Evolutionary conservation across 2,888 invertebrate species (phyloP).

Genomic region (Tinea pellionella): DNA sequence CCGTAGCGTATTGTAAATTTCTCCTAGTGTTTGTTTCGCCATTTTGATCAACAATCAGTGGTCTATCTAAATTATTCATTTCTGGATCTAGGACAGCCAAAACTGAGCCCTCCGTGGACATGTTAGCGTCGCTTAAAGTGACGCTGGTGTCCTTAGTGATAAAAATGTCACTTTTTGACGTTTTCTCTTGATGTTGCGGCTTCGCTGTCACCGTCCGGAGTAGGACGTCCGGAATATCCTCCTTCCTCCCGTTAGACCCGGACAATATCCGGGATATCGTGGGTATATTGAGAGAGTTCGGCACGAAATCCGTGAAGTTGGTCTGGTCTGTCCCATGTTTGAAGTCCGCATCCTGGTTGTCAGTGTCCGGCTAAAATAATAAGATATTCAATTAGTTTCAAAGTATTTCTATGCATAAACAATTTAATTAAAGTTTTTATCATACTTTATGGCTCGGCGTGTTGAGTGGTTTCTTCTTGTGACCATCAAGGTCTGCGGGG

Average conservation of each 20-base stretch:
- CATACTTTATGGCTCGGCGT: constrained; percentile 77
- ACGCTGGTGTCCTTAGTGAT: constrained; percentile 56
- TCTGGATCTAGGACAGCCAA: constrained; percentile 61
- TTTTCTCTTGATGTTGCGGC: constrained; percentile 57
- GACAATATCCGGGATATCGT: constrained; percentile 87
- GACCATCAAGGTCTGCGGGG: constrained; percentile 57
- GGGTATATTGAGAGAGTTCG: constrained; percentile 78
- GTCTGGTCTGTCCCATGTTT: constrained; percentile 56
- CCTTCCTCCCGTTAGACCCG: constrained; percentile 86
- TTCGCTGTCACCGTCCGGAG: constrained; percentile 75
- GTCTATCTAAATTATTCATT: constrained; percentile 65
- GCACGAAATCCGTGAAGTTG: constrained; percentile 73
- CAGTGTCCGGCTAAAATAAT: constrained; percentile 43
- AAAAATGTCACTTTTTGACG: constrained; percentile 52
- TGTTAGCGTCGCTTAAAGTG: constrained; percentile 50
- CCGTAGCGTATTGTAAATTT: constrained; percentile 60
- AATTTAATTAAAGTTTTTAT: neutral
- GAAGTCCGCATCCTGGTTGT: constrained; percentile 50
- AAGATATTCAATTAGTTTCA: neutral
- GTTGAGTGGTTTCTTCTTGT: constrained; percentile 79
- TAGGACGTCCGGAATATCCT: constrained; percentile 83
- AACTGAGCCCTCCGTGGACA: constrained; percentile 59
- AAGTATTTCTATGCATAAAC: no score
- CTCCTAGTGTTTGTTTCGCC: constrained; percentile 65
- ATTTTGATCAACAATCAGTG: constrained; percentile 54